Evolutionary conservation across 2,113 vertebrate species (phyloP).

Genomic region (Ascaphus truei): DNA sequence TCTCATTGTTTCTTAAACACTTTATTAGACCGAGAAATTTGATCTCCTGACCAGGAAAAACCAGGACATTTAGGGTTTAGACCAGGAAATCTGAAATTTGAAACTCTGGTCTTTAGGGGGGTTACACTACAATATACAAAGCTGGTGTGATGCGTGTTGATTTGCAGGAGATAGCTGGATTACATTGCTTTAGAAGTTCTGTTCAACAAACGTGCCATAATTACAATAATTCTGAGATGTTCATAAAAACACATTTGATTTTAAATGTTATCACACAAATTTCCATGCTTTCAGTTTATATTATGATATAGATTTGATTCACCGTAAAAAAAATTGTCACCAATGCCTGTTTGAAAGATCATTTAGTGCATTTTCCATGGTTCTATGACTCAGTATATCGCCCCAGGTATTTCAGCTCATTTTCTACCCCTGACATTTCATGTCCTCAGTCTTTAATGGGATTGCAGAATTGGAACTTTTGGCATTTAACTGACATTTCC

Average conservation of each 20-base stretch:
- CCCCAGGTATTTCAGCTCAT: constrained; percentile 24
- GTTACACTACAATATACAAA: too few species aligned
- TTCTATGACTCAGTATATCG: constrained; percentile 12
- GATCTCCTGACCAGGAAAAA: too few species aligned
- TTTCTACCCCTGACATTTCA: constrained; percentile 32
- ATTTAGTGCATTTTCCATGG: constrained; percentile 25
- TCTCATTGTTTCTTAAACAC: too few species aligned
- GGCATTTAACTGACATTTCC: constrained; percentile 37
- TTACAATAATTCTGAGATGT: background rate
- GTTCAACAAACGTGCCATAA: background rate
- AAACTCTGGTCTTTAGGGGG: too few species aligned
- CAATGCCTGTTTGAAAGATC: constrained; percentile 15
- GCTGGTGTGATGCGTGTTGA: too few species aligned
- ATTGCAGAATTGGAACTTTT: constrained; percentile 22
- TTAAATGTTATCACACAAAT: background rate
- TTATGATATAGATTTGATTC: background rate
- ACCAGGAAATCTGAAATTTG: too few species aligned
- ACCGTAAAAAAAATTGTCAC: constrained; percentile 1
- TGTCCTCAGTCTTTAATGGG: constrained; percentile 34
- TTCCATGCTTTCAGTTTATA: background rate
- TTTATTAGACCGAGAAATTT: too few species aligned
- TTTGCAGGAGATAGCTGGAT: too few species aligned
- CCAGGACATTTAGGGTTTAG: too few species aligned
- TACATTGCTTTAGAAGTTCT: too few species aligned
- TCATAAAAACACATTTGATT: background rate